Conservation (phyloP, 2,888 invertebrate species). For the Harpagoxenus sublaevis region DNA sequence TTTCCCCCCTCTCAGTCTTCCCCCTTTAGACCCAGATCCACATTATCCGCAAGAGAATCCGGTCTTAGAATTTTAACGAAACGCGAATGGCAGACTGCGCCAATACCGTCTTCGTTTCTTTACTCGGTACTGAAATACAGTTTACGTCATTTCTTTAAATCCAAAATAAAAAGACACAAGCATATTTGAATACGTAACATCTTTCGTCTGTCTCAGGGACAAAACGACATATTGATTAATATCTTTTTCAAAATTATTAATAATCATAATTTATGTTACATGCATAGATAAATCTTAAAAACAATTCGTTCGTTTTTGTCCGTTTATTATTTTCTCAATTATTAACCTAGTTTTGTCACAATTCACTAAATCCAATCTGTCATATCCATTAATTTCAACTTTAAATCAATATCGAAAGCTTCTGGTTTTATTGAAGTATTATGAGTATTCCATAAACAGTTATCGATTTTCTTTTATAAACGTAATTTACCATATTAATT, state of each 20-base stretch:
- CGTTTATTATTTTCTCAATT: not conserved
- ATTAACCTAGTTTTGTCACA: not conserved
- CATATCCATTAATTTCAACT: conserved; percentile 4
- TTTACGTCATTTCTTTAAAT: not conserved
- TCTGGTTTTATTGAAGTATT: conserved; percentile 13
- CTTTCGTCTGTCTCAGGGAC: not conserved
- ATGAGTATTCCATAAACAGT: not conserved
- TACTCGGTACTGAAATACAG: not conserved
- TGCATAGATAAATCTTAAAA: not conserved
- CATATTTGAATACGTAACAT: not conserved
- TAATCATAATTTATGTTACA: not conserved
- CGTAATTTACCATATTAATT: conserved; percentile 12
- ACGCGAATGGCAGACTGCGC: not conserved
- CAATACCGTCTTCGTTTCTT: not conserved
- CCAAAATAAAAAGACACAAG: not conserved
- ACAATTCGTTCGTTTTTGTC: not conserved
- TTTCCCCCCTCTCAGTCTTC: not conserved
- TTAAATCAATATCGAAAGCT: conserved; percentile 21
- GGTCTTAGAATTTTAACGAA: conserved; percentile 36
- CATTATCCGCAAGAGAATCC: conserved; percentile 5
- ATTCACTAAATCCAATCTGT: not conserved
- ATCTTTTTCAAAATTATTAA: not conserved
- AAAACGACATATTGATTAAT: not conserved
- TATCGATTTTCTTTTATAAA: conserved; percentile 26
- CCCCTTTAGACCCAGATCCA: not conserved